Base-by-base conservation (phyloP, 92 coral and sea anemone genomes). In the Zoanthus sansibaricus region DNA sequence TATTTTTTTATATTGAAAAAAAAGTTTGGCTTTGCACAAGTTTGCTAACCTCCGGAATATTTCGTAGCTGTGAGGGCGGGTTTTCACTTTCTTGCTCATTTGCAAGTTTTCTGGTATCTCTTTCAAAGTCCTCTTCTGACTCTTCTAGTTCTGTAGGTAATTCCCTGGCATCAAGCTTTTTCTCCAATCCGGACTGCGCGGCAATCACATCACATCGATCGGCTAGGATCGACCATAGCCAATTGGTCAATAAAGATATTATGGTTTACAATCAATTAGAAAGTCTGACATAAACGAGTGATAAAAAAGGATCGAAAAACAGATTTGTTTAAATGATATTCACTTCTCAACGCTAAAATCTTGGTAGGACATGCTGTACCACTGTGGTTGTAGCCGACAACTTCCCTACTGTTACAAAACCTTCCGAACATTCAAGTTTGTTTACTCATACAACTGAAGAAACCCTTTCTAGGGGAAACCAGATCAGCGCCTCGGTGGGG, bases 101-200 rank as follows among this genome's bases (percentile, higher is more conserved):
- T 84, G 16, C 56, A 72, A 59, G 52, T 48, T 71, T 55, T 3
- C 3, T 33, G 42, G 1, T 33, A 1, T 3, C 42, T 33, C 42
- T 33, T 33, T 33, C 42, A 33, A 33, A 16, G 12, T 58, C 33
- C 71, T 33, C 42, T 33, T 33, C 42, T 33, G 42, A 0, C 80
- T 25, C 54, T 51, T 56, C 46, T 44, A 54, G 64, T 70, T 84
- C 80, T 37, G 69, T 84, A 67, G 64, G 67, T 84, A 76, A 51
- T 5, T 72, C 55, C 11, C 73, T 48, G 31, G 54, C 61, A 83
- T 84, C 88, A 51, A 70, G 68, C 64, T 47, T 51, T 80, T 71
- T 67, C 8, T 67, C 72, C 10, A 67, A 17, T 13, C 8, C 13
- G 6, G 72, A 67, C 72, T 67, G 72, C 14, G 44, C 72, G 13